Percentiles rank a stretch among this genome's conserved stretches.
Evolutionary conservation across 2,888 invertebrate species (phyloP).

Genomic region (Apamea epomidion): DNA sequence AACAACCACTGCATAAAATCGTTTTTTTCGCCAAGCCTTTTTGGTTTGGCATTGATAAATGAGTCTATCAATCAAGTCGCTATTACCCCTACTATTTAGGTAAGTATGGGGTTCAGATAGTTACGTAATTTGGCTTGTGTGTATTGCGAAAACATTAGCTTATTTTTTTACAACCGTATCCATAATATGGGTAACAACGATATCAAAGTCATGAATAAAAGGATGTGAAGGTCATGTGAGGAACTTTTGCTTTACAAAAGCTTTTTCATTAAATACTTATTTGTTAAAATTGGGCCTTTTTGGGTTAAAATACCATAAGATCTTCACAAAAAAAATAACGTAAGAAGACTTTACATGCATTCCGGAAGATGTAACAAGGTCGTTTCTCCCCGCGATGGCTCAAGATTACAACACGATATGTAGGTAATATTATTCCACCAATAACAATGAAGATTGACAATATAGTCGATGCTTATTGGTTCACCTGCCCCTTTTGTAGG

Average conservation of each 20-base stretch:
- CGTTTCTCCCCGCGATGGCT: slow-evolving; percentile 11
- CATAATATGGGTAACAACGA: background rate
- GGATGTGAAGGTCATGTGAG: background rate
- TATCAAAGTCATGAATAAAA: slow-evolving; percentile 12
- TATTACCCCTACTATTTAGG: slow-evolving; percentile 41
- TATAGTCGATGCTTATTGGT: slow-evolving; percentile 12
- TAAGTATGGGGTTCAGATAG: slow-evolving; percentile 13
- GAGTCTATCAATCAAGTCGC: slow-evolving; percentile 57
- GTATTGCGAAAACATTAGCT: slow-evolving; percentile 31
- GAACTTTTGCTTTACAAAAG: background rate
- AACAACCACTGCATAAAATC: slow-evolving; percentile 20
- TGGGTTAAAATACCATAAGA: background rate
- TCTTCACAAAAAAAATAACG: background rate
- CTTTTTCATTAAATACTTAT: background rate
- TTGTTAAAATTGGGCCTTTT: background rate
- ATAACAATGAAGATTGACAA: slow-evolving; percentile 29
- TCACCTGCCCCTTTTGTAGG: background rate
- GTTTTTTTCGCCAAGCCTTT: slow-evolving; percentile 25
- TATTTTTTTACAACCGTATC: slow-evolving; percentile 8
- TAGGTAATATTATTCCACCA: slow-evolving; percentile 32
- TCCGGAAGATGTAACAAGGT: slow-evolving; percentile 1
- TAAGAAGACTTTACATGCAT: background rate
- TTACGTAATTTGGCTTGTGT: slow-evolving; percentile 32
- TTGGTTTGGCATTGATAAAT: slow-evolving; percentile 55
- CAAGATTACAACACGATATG: slow-evolving; percentile 16